These are phyloP conservation scores for Stratiomys singularior DNA, from an alignment of 2,888 invertebrate species.

Conservation along the genomic window DNA sequence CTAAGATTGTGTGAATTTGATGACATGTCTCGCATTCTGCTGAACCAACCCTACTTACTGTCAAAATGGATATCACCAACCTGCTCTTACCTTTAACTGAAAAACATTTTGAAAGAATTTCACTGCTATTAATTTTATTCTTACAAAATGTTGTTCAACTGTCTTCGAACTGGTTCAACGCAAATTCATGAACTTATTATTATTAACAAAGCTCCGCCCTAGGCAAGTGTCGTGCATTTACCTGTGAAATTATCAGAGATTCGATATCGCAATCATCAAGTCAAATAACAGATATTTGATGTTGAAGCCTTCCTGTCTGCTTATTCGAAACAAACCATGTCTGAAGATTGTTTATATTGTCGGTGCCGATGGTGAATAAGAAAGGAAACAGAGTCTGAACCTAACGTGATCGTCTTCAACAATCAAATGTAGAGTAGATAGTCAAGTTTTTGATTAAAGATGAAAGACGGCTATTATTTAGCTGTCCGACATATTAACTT, in stretches of 20 bases:
- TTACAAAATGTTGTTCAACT: constrained; percentile 12
- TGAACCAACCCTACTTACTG: no score
- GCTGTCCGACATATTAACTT: no score
- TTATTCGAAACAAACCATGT: neutral
- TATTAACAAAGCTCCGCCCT: constrained; percentile 10
- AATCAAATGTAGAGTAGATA: no score
- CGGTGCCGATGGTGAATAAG: neutral
- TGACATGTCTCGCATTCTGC: no score
- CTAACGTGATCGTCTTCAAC: no score
- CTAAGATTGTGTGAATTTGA: no score
- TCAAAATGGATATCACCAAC: no score
- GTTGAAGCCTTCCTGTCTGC: neutral
- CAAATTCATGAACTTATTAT: constrained; percentile 18
- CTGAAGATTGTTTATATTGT: neutral
- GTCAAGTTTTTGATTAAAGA: no score
- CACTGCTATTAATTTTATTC: constrained; percentile 20
- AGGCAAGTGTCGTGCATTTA: neutral
- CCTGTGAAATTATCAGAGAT: neutral
- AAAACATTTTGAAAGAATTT: neutral
- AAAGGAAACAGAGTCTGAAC: no score
- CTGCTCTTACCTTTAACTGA: no score
- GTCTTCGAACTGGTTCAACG: neutral
- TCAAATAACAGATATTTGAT: constrained; percentile 2
- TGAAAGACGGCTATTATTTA: no score
- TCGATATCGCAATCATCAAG: neutral